Evolutionary conservation across 2,113 vertebrate genomes (phyloP).

Genomic region (Misgurnus anguillicaudatus): DNA sequence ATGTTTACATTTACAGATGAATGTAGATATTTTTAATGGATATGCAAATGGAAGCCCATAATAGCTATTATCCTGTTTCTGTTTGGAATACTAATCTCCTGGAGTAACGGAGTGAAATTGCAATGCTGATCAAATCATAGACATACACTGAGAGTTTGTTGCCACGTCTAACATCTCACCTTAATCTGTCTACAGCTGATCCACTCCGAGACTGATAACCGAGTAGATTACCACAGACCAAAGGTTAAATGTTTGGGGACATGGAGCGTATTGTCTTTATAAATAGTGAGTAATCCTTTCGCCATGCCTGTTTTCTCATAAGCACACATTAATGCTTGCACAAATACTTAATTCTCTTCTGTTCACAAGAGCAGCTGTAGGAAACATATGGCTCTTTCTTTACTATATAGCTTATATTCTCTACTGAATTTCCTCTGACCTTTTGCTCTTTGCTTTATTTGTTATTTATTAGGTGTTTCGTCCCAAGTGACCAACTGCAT

Average conservation of each 20-base stretch:
- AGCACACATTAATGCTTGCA: not conserved
- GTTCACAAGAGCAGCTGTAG: not conserved
- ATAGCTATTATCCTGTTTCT: slow-evolving; percentile 8
- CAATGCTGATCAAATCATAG: not conserved
- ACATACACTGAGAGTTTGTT: not conserved
- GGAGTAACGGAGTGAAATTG: not conserved
- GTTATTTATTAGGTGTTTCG: not conserved
- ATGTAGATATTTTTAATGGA: slow-evolving; percentile 5
- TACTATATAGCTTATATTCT: not conserved
- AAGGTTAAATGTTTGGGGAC: not conserved
- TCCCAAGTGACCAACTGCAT: slow-evolving; percentile 1
- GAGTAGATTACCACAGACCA: slow-evolving; percentile 29
- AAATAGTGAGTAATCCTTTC: slow-evolving; percentile 11
- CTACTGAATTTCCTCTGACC: slow-evolving; percentile 11
- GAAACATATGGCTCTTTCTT: slow-evolving; percentile 24
- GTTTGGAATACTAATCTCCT: slow-evolving; percentile 1
- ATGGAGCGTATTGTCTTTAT: slow-evolving; percentile 23
- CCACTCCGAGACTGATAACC: slow-evolving; percentile 27
- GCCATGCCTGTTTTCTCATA: not conserved
- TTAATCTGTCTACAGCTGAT: slow-evolving; percentile 40
- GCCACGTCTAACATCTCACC: not conserved
- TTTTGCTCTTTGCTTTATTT: slow-evolving; percentile 1
- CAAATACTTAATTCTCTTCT: not conserved
- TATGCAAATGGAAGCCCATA: slow-evolving; percentile 13
- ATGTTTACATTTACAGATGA: not conserved